Base-by-base conservation (phyloP, 1,140 invertebrate species). In the Drosophila ficusphila region DNA sequence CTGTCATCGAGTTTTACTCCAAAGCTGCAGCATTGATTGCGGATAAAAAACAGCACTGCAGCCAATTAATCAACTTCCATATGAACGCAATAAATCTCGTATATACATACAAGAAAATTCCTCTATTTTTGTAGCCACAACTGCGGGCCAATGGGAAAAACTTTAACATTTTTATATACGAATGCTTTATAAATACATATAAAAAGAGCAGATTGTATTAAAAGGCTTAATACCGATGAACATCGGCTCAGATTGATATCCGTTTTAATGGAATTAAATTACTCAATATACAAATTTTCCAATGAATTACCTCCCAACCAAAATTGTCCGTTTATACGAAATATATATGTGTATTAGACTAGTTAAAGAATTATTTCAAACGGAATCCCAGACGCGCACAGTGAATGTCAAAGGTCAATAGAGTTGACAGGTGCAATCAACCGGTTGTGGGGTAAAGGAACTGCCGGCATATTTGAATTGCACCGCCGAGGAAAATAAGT, bases 401-500 rank as follows among this genome's bases (percentile, higher is more conserved):
- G 36, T 4, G 33, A 44, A 46, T 39, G 23, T 5, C 44, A 51
- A 64, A 41, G 61, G 62, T 65, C 62, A 67, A 67, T 67, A 41
- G 19, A 42, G 34, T 49, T 18, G 12, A 64, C 29, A 42, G 4
- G 25, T 21, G 21, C 62, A 34, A 27, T 65, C 44, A 65, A 67
- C 27, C 27, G 27, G 60, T 16, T 44, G 42, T 36, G 39, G 81
- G 81, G 76, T 85, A 68, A 85, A 68, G 47, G 52, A 79, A 79
- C 71, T 73, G 31, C 57, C 34, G 27, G 52, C 44, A 56, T 69
- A 79, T 86, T 76, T 85, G 74, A 86, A 86, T 73, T 76, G 76
- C 68, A 73, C 57, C 81, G 52, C 57, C 61, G 79, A 64, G 81
- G 48, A 74, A 73, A 76, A 76, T 76, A 86, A 86, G 71, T 85